Base-by-base conservation (phyloP, 2,888 invertebrate genomes). In the Dyspetes luteomarginatus region DNA sequence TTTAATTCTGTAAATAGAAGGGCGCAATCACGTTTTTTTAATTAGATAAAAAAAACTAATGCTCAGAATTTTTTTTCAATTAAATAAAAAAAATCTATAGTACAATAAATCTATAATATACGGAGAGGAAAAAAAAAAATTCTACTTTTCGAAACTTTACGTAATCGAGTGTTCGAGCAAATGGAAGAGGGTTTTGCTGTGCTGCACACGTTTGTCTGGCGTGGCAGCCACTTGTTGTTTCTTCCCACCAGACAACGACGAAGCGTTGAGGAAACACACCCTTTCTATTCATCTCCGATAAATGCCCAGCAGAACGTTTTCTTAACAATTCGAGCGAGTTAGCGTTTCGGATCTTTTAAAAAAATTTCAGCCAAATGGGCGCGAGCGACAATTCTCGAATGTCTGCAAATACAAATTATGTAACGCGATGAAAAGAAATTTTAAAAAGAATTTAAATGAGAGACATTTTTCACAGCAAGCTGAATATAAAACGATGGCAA, bases 221-320 rank as follows among this genome's bases (percentile, higher is more conserved):
- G 17, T 36, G 36, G 9, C 17, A 48, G 48, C 48, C 48, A 48
- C 48, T 48, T 48, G 48, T 48, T 48, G 48, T 48, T 48, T 48
- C 48, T 17, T 48, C 48, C 48, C 5, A 17, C 48, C 19, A n/a
- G 48, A 0, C 12, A 12, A 4, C 48, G 3, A 48, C 48, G 2
- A 19, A 4, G 17, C 19, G n/a, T n/a, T n/a, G n/a, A n/a, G n/a
- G n/a, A 48, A 15, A 17, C 48, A 17, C 48, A 4, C 48, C 2
- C 17, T 5, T n/a, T n/a, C 48, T 5, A 17, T 15, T 48, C 5
- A 17, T 48, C 48, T 48, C 17, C 17, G 48, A 48, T 4, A 48
- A 19, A 48, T 1, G 12, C 12, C 1, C 4, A 1, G 0, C 15
- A 41, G 36, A 41, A 24, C 3, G 12, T 19, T 48, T 64, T 48